Evolutionary conservation across 2,888 invertebrate genomes (phyloP).

Genomic region (Nomada hirtipes): DNA sequence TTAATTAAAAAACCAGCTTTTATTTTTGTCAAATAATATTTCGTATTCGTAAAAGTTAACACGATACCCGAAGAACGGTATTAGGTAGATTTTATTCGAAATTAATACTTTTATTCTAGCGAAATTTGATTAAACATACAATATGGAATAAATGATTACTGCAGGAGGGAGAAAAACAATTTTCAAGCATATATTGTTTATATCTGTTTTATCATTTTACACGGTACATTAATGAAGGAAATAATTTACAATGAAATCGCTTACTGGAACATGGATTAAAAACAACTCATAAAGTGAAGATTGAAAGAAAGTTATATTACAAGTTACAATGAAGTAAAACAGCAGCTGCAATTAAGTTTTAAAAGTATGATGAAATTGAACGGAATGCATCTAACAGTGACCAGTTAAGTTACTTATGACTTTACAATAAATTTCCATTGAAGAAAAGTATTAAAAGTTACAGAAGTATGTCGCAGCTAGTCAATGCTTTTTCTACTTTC

Average conservation of each 20-base stretch:
- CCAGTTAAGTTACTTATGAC: neutral
- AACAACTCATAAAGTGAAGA: neutral
- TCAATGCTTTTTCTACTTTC: neutral
- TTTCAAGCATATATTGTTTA: neutral
- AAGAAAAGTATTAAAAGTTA: neutral
- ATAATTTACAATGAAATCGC: slow-evolving; percentile 21
- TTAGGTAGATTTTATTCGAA: neutral
- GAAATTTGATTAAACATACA: neutral
- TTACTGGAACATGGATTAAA: slow-evolving; percentile 7
- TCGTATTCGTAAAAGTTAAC: neutral
- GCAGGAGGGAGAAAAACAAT: slow-evolving; percentile 21
- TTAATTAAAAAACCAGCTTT: neutral
- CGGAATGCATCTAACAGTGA: neutral
- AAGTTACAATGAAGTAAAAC: slow-evolving; percentile 14
- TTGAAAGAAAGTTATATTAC: neutral
- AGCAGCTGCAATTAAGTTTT: slow-evolving; percentile 2
- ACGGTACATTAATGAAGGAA: slow-evolving; percentile 16
- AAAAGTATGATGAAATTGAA: neutral
- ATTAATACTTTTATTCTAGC: neutral
- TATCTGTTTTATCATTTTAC: slow-evolving; percentile 15
- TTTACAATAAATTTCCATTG: slow-evolving; percentile 6
- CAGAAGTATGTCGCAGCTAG: neutral
- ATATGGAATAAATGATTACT: neutral
- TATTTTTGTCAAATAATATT: neutral
- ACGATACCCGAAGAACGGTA: neutral